A percentile compares a stretch with the other conserved stretches of the same genome.
These are phyloP conservation scores for Calonectris borealis DNA, from an alignment of 2,113 vertebrate genomes.

Conservation along the genomic window DNA sequence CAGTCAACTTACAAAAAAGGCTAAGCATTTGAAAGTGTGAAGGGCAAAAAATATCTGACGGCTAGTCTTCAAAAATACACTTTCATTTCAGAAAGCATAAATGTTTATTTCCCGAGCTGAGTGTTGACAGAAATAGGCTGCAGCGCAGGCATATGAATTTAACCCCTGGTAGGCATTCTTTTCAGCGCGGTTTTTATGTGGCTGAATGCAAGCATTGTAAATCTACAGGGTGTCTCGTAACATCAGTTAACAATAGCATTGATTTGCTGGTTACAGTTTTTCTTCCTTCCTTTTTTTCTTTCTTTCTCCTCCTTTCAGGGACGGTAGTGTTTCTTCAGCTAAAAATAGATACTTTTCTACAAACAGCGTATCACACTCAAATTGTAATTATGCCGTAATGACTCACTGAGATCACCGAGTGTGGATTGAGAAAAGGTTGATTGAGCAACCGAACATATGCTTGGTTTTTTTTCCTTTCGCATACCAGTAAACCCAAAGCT, in stretches of 20 bases:
- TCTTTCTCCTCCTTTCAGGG: neutral
- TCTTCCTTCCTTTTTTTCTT: neutral
- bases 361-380: slow-evolving; percentile 37
- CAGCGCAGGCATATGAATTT: slow-evolving; percentile 78
- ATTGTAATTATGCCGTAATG: slow-evolving; percentile 58
- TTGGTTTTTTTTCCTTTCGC: neutral
- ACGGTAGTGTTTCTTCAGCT: slow-evolving; percentile 38
- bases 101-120: slow-evolving; percentile 78
- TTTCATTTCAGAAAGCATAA: slow-evolving; percentile 83
- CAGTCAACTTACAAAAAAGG: slow-evolving; percentile 83
- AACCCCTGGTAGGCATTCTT: slow-evolving; percentile 80
- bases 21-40: slow-evolving; percentile 85
- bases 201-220: slow-evolving; percentile 29
- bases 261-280: slow-evolving; percentile 54
- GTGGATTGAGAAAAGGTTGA: slow-evolving; percentile 49
- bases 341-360: slow-evolving; percentile 66
- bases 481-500: slow-evolving; percentile 9
- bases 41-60: slow-evolving; percentile 86
- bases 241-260: slow-evolving; percentile 62
- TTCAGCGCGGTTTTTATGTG: slow-evolving; percentile 30
- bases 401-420: slow-evolving; percentile 43
- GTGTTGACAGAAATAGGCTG: slow-evolving; percentile 87
- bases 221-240: slow-evolving; percentile 55
- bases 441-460: neutral
- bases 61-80: slow-evolving; percentile 83